Conservation (phyloP, 2,797 vertebrate species). For the Momotus momota region DNA sequence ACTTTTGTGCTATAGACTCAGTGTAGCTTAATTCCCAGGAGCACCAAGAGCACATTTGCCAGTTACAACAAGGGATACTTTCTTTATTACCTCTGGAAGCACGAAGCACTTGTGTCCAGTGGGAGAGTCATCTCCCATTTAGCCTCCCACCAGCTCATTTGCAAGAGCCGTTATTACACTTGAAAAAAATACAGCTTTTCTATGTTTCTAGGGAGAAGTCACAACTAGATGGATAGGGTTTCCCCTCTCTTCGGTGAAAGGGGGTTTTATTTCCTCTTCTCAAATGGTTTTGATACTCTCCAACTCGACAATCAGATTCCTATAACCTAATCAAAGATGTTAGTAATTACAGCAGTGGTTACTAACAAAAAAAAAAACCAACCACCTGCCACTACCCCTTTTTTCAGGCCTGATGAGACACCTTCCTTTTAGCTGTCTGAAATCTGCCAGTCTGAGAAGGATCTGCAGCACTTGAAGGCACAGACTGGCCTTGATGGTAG, state of each 20-base stretch:
- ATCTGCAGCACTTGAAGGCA: background rate
- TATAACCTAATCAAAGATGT: background rate
- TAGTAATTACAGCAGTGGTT: background rate
- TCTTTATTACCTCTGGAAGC: background rate
- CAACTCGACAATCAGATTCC: background rate
- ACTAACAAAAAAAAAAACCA: background rate
- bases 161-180: background rate
- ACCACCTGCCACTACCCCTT: background rate
- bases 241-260: background rate
- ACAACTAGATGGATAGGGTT: background rate
- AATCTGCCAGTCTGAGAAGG: background rate
- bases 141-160: background rate
- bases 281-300: background rate
- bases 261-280: background rate
- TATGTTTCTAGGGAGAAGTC: background rate
- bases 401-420: background rate
- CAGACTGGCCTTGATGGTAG: background rate
- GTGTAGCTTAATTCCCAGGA: background rate
- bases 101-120: background rate
- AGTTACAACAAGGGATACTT: background rate
- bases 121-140: background rate
- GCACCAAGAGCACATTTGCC: background rate
- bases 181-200: background rate
- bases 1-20: background rate
- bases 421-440: background rate